Evolutionary conservation across 2,113 vertebrate species (phyloP), one percentile per base, ranked within the genome.

Genomic region (Origma solitaria): DNA sequence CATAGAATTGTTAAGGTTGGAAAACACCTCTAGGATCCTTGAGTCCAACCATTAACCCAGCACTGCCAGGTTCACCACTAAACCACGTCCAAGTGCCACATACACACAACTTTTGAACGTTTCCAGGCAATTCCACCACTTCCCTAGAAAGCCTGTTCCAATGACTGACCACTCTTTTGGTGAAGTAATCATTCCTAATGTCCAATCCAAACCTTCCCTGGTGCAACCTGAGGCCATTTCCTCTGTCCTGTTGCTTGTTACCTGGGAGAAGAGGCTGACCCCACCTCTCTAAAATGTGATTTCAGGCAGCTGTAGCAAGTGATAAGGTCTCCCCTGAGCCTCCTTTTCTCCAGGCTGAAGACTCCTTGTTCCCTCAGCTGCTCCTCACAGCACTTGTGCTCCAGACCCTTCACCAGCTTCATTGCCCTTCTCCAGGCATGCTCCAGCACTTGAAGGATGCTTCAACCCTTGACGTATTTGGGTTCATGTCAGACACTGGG

Each of bases 401-500:
- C 38, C 47, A 1, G 0, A n/a, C 13, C 23, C 37, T 53, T 75
- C 28, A 38, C 23, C 15, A 51, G 33, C 53, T 60, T 45, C 23
- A 24, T 6, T 82, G 33, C 13, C n/a, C n/a, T 60, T 66, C 20
- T 60, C 33, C 53, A 50, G 27, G 24, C 27, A 37, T 11, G 10
- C 13, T 38, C 31, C 53, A 75, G 23, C 37, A 23, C 22, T 12
- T n/a, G n/a, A 66, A 92, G 49, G n/a, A 21, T 80, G 37, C 45
- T 75, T 57, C 57, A 82, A 0, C 11, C 13, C 40, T 42, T 60
- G 47, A 22, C 23, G 16, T 1, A 1, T 51, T 11, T 37, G 47
- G 28, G 30, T 47, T 62, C 45, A 87, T 38, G 44, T 28, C 57
- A 23, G 1, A 5, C 3, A 14, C 0, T n/a, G 0, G 27, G 28